Evolutionary conservation across 1,140 invertebrate genomes (phyloP), one percentile per base, ranked within the genome.

Genomic region (Tribolium castaneum): DNA sequence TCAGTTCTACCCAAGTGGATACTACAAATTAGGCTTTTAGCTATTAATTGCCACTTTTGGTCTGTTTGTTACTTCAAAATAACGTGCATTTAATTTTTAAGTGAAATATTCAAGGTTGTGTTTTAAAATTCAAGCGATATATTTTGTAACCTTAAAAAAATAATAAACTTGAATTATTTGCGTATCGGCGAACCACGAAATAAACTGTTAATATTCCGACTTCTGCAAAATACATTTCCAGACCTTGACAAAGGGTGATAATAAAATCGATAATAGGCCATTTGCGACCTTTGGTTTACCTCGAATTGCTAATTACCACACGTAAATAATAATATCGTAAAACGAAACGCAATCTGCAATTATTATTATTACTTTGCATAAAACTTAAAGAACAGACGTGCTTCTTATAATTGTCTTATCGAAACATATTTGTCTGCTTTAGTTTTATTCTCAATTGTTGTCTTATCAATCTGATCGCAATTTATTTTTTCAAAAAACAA

Each of bases 271-370:
- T 52, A 52, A 12, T 52, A 52, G 6, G 2, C 10, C 13, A 50
- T 52, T 14, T n/a, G 16, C 7, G 51, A 52, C 51, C 51, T 52
- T 52, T 52, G 51, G 51, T 52, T 52, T 52, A 52, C 51, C 51
- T 52, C 51, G 51, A 52, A 52, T 19, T 14, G 13, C 51, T 9
- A 16, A 52, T 45, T 19, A 52, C 10, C 3, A 7, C 12, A 14
- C 51, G 51, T 52, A 52, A 52, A 52, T 52, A 19, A 52, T 52
- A 14, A 14, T 4, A 52, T 6, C 16, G 51, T 19, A 45, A 45
- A 45, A 45, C n/a, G n/a, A 52, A 52, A 52, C 51, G 51, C 14
- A 52, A 52, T 52, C 51, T 52, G 7, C 51, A 52, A 52, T 52
- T 7, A 45, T 45, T 45, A 45, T 45, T 45, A 45, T 45, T 45